Percentiles rank a stretch among this genome's conserved stretches.
These are phyloP conservation scores for Ceratina japonica DNA, from an alignment of 1,140 invertebrate genomes.

Conservation along the genomic window DNA sequence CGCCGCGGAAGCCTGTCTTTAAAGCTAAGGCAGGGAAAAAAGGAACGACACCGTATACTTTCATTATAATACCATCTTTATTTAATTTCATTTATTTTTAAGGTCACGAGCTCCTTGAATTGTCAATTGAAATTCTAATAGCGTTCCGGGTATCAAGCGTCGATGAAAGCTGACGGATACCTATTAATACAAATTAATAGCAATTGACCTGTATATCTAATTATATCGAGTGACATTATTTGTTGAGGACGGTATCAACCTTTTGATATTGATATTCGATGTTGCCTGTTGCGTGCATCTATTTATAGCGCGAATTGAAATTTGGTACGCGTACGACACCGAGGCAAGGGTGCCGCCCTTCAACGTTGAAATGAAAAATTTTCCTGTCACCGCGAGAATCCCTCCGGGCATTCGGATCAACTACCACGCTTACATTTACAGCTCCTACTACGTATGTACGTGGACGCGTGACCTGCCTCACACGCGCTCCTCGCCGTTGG, in stretches of 20 bases:
- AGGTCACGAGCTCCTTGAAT: too few relatives aligned
- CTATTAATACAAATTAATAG: background rate
- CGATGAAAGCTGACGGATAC: background rate
- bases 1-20: too few relatives aligned
- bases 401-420: background rate
- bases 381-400: background rate
- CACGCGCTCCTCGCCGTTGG: background rate
- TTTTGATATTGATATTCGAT: slow-evolving; percentile 2
- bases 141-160: too few relatives aligned
- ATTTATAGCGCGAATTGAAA: slow-evolving; percentile 21
- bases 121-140: too few relatives aligned
- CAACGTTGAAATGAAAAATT: background rate
- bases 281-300: background rate
- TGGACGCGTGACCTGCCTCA: background rate
- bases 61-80: too few relatives aligned
- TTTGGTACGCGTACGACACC: background rate
- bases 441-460: background rate
- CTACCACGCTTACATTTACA: background rate
- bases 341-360: background rate
- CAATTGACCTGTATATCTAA: background rate
- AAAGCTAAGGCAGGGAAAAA: too few relatives aligned
- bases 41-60: too few relatives aligned
- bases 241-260: background rate
- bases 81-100: too few relatives aligned
- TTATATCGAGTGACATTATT: background rate